Percentiles rank a stretch among this genome's conserved stretches.
Evolutionary conservation across 2,113 vertebrate genomes (phyloP).

Genomic region (Dicaeum eximium): DNA sequence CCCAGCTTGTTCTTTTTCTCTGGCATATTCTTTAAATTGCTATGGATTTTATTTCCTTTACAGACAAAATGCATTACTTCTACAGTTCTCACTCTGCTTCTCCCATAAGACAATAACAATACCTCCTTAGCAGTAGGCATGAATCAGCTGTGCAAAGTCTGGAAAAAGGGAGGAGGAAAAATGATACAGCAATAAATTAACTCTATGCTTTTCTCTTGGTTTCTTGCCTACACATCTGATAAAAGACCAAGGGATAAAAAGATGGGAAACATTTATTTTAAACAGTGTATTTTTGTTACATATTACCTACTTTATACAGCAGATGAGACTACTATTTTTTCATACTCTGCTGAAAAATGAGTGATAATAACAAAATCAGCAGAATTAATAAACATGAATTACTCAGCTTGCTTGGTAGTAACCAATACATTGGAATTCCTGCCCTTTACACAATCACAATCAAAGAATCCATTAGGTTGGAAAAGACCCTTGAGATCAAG

Average conservation of each 20-base stretch:
- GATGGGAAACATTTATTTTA: background rate
- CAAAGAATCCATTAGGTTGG: background rate
- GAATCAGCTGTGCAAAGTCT: background rate
- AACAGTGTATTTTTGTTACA: background rate
- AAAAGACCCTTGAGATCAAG: background rate
- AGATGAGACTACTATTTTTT: background rate
- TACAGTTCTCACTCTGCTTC: background rate
- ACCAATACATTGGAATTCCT: background rate
- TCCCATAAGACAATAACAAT: background rate
- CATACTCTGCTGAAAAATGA: background rate
- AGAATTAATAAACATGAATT: background rate
- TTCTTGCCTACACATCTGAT: background rate
- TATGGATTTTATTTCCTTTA: constrained; percentile 62
- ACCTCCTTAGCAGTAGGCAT: background rate
- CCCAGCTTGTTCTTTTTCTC: background rate
- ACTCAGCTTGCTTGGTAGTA: background rate
- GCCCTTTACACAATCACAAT: background rate
- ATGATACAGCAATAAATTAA: background rate
- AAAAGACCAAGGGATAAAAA: background rate
- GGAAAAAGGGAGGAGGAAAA: background rate
- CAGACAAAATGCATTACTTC: constrained; percentile 35
- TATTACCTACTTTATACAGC: background rate
- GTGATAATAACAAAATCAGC: background rate
- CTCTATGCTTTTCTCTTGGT: background rate
- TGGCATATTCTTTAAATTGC: constrained; percentile 48